phyloP scores from a whole-genome alignment of 2,797 vertebrate species.

The Manis crassicaudata region DNA sequence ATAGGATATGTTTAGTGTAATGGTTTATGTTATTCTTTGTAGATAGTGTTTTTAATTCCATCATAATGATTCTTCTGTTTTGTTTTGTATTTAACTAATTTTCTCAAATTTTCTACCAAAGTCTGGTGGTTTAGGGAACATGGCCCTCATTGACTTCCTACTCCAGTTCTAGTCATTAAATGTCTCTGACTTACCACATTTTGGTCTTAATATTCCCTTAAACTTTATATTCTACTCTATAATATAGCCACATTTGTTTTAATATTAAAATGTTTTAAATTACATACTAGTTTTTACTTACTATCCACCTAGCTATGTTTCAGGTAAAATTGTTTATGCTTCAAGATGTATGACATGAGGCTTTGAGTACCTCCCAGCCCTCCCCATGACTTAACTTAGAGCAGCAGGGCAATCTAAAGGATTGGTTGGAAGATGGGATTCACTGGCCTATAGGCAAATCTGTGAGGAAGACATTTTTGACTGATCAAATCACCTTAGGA shows the following conservation, averaged over 20 bases:
- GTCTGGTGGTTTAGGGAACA: background rate
- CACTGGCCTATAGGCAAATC: background rate
- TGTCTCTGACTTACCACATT: conserved; percentile 10
- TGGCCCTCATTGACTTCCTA: background rate
- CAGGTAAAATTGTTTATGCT: background rate
- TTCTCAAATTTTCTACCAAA: conserved; percentile 28
- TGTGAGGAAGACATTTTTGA: background rate
- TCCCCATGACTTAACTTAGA: background rate
- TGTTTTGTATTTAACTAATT: background rate
- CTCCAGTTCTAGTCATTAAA: background rate
- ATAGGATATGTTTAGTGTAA: background rate
- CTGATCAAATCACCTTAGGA: background rate
- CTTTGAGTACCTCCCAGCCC: background rate
- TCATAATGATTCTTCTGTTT: too few species aligned
- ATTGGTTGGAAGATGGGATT: background rate
- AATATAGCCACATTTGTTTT: background rate
- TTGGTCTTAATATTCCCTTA: conserved; percentile 16
- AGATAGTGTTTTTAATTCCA: background rate
- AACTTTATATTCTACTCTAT: background rate
- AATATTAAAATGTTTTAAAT: background rate
- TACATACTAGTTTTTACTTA: background rate
- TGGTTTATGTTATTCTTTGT: conserved; percentile 9
- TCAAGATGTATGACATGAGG: background rate
- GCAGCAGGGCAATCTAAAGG: background rate
- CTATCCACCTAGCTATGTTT: background rate